Percentiles rank a stretch among this genome's conserved stretches.
These are phyloP conservation scores for Oceanites oceanicus DNA, from an alignment of 2,113 vertebrate species.

Conservation along the genomic window DNA sequence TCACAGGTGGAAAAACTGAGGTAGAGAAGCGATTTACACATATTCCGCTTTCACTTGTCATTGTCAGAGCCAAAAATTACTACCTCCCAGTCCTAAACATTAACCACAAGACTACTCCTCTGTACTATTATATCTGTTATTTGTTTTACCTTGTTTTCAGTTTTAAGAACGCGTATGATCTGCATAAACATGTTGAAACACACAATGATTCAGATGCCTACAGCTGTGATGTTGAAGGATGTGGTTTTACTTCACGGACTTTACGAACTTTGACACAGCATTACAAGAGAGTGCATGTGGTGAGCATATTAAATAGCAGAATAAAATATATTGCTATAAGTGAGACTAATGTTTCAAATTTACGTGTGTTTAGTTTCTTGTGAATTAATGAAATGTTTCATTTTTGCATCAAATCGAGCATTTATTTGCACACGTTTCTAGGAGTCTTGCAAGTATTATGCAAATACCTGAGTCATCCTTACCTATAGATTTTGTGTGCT, in stretches of 20 bases:
- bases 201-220: conserved; percentile 77
- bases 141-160: conserved; percentile 62
- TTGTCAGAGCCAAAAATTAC: conserved; percentile 36
- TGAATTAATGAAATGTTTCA: background rate
- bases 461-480: background rate
- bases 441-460: background rate
- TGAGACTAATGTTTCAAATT: background rate
- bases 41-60: conserved; percentile 39
- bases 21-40: conserved; percentile 20
- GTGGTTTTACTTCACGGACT: conserved; percentile 72
- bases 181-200: conserved; percentile 78
- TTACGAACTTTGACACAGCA: conserved; percentile 65
- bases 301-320: background rate
- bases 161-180: conserved; percentile 77
- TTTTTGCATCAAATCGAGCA: background rate
- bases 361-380: background rate
- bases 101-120: conserved; percentile 39
- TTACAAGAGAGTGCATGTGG: conserved; percentile 74
- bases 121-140: conserved; percentile 36
- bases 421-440: background rate
- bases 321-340: background rate
- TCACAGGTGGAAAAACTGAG: conserved; percentile 47
- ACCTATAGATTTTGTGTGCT: background rate
- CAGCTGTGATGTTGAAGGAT: conserved; percentile 77
- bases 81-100: conserved; percentile 41